Base-by-base conservation (phyloP, 2,797 vertebrate species). In the Eutrigla gurnardus region DNA sequence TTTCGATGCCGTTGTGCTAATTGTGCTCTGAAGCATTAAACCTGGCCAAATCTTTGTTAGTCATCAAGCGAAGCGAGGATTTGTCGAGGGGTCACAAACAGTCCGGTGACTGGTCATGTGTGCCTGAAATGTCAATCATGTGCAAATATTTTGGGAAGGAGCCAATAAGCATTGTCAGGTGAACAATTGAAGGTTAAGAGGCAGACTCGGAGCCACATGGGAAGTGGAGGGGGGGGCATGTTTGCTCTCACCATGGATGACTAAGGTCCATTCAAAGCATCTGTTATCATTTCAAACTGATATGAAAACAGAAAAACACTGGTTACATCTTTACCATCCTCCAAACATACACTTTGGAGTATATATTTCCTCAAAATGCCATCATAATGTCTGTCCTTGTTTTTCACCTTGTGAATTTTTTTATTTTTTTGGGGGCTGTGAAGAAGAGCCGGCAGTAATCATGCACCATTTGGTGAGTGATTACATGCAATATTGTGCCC, bases 91-190 rank as follows among this genome's bases (percentile, higher is more conserved):
- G 81, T 87, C 75, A 77, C 84, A 47, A n/a, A 79, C 71, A 37
- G 84, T 82, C 90, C 80, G 86, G 91, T 91, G 92, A 93, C 89
- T 91, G 89, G 80, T 92, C 91, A 92, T 92, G 90, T 93, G 92
- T 84, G 86, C 85, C 81, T 75, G 81, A 88, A 83, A 88, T 90
- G 89, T 91, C 92, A 92, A 92, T 92, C 91, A 92, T 82, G 92
- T 84, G 88, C 89, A 92, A 90, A 92, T 92, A 90, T 94, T 93
- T 92, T 91, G 73, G 88, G 84, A 87, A 84, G 82, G 86, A 88
- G 90, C 89, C 89, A 86, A 85, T 86, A 88, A 86, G 85, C 83
- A 86, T 92, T 92, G 90, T 92, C 84, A 65, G 66, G 63, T 3
- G 74, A 88, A 92, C 85, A 88, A 88, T 77, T 79, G 84, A 83